Percentiles rank a stretch among this genome's conserved stretches.
Conservation (phyloP, 2,888 invertebrate genomes). For the Fragum sueziense region DNA sequence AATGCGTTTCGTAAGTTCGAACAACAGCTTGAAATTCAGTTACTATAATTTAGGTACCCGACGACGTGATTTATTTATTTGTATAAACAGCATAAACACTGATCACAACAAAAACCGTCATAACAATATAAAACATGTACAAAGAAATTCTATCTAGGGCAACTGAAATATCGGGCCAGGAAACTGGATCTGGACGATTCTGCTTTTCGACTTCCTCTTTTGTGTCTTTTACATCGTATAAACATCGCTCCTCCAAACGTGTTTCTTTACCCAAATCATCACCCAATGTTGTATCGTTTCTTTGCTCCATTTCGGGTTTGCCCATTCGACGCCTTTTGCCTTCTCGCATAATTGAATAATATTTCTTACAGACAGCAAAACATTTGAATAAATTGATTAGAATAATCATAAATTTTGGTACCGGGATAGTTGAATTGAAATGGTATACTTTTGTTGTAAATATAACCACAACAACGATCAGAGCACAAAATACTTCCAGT, state of each 20-base stretch:
- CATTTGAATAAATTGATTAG: neutral
- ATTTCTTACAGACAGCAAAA: neutral
- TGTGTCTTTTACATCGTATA: too few species aligned
- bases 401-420: neutral
- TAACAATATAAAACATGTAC: neutral
- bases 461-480: constrained; percentile 11
- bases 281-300: neutral
- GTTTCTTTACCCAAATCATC: too few species aligned
- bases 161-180: neutral
- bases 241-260: too few species aligned
- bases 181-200: neutral
- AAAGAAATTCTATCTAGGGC: neutral
- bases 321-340: neutral
- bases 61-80: too few species aligned
- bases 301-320: neutral
- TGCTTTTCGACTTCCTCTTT: neutral
- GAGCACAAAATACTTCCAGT: constrained; percentile 2
- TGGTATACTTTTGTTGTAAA: neutral
- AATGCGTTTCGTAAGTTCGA: too few species aligned
- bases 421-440: neutral
- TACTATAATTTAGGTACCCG: too few species aligned
- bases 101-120: neutral
- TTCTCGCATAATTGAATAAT: neutral
- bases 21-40: too few species aligned
- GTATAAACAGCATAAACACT: too few species aligned